Percentiles rank a stretch among this genome's conserved stretches.
These are phyloP conservation scores for Drosophila carrolli DNA, from an alignment of 1,140 invertebrate species.

Conservation along the genomic window DNA sequence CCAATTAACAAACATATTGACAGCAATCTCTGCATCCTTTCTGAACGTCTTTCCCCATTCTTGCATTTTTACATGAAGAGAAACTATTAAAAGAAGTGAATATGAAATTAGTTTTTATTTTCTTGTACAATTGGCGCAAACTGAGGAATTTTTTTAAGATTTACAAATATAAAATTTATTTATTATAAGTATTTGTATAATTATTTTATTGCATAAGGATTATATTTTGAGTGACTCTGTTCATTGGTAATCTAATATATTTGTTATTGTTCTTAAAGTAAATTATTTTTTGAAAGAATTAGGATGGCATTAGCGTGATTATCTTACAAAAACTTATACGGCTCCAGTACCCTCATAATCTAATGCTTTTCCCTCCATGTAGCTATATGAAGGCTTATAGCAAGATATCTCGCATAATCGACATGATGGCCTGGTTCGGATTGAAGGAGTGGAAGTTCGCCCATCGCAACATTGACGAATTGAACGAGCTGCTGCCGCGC, in stretches of 20 bases:
- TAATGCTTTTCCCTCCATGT: conserved; percentile 1
- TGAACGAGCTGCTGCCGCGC: conserved; percentile 66
- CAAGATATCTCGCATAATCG: conserved; percentile 82
- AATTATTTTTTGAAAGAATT: too few relatives aligned
- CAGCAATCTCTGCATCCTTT: conserved; percentile 5
- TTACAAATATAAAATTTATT: background rate
- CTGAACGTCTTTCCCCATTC: background rate
- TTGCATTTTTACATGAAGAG: background rate
- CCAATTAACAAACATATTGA: conserved; percentile 53
- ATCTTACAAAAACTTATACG: too few relatives aligned
- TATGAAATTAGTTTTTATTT: background rate
- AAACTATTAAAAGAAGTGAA: background rate
- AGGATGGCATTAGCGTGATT: too few relatives aligned
- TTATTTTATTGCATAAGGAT: too few relatives aligned
- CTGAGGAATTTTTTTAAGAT: too few relatives aligned
- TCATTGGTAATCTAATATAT: too few relatives aligned
- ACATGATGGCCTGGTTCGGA: conserved; percentile 84
- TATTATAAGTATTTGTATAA: too few relatives aligned
- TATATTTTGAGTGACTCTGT: too few relatives aligned
- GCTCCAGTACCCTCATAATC: background rate
- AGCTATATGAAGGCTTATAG: conserved; percentile 76
- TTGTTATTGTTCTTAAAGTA: too few relatives aligned
- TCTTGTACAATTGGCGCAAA: background rate
- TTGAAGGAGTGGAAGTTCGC: conserved; percentile 82
- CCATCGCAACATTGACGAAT: conserved; percentile 83